Percentiles rank a stretch among this genome's conserved stretches.
Conservation (phyloP, 2,888 invertebrate genomes). For the Drosophila meridiana region DNA sequence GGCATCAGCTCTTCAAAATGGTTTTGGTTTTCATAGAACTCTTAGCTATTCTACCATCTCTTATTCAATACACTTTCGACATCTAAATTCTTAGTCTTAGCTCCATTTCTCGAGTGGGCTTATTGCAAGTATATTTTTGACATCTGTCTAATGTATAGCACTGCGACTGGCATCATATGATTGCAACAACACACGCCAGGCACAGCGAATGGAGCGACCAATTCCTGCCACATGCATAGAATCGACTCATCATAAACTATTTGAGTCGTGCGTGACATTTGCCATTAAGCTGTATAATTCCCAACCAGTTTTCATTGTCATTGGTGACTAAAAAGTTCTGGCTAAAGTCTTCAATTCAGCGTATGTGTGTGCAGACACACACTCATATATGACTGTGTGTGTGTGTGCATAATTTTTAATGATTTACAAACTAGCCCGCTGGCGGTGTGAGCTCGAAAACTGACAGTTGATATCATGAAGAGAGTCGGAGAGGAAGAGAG, state of each 20-base stretch:
- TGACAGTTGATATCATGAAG: constrained; percentile 80
- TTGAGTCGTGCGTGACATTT: constrained; percentile 82
- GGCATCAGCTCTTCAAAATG: too few species aligned
- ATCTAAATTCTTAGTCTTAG: neutral
- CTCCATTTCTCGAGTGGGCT: neutral
- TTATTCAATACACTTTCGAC: neutral
- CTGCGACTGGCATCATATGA: neutral
- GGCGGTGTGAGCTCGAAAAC: constrained; percentile 75
- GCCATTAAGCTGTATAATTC: constrained; percentile 81
- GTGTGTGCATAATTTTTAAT: constrained; percentile 83
- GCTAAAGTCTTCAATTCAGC: constrained; percentile 40
- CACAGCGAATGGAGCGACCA: neutral
- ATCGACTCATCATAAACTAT: constrained; percentile 44
- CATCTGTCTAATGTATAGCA: neutral
- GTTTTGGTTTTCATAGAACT: neutral
- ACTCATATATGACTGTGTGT: constrained; percentile 15
- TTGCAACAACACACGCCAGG: constrained; percentile 22
- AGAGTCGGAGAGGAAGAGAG: constrained; percentile 33
- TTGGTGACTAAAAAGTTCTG: constrained; percentile 57
- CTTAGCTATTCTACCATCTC: too few species aligned
- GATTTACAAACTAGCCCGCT: constrained; percentile 78
- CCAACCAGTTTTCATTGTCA: constrained; percentile 72
- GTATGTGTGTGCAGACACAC: constrained; percentile 54
- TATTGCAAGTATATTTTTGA: neutral
- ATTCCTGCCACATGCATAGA: constrained; percentile 1